Evolutionary conservation across 1,140 invertebrate species (phyloP).

Genomic region (Zaprionus lachaisei): DNA sequence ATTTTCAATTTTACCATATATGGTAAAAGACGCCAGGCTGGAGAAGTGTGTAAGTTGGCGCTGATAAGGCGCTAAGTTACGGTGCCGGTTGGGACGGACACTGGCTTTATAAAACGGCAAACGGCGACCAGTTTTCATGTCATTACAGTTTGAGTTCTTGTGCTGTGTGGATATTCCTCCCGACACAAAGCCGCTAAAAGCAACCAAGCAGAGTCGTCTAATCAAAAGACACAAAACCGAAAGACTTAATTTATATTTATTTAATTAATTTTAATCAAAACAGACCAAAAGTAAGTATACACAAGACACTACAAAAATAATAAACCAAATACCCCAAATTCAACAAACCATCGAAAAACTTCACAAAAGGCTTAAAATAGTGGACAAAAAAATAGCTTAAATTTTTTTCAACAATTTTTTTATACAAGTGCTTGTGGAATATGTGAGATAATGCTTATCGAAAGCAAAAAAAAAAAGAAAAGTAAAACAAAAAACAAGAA

Average conservation of each 20-base stretch:
- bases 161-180: conserved; percentile 81
- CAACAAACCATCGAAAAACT: conserved; percentile 14
- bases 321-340: conserved; percentile 16
- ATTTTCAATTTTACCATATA: conserved; percentile 82
- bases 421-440: conserved; percentile 44
- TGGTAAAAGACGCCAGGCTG: conserved; percentile 75
- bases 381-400: conserved; percentile 19
- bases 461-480: conserved; percentile 2
- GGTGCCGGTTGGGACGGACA: conserved; percentile 48
- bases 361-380: conserved; percentile 16
- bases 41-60: conserved; percentile 63
- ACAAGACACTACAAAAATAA: conserved; percentile 10
- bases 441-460: conserved; percentile 21
- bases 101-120: conserved; percentile 76
- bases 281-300: conserved; percentile 82
- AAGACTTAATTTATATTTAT: conserved; percentile 84
- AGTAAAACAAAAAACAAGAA: not conserved
- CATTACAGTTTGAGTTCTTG: conserved; percentile 84
- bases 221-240: conserved; percentile 73
- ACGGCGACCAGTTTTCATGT: conserved; percentile 81
- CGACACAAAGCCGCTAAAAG: conserved; percentile 73
- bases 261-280: conserved; percentile 83
- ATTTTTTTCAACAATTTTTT: conserved; percentile 43
- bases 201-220: conserved; percentile 71
- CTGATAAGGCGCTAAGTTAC: conserved; percentile 70